Percentiles rank a stretch among this genome's conserved stretches.
phyloP scores from a whole-genome alignment of 2,888 invertebrate genomes.

The Cerastoderma edule region DNA sequence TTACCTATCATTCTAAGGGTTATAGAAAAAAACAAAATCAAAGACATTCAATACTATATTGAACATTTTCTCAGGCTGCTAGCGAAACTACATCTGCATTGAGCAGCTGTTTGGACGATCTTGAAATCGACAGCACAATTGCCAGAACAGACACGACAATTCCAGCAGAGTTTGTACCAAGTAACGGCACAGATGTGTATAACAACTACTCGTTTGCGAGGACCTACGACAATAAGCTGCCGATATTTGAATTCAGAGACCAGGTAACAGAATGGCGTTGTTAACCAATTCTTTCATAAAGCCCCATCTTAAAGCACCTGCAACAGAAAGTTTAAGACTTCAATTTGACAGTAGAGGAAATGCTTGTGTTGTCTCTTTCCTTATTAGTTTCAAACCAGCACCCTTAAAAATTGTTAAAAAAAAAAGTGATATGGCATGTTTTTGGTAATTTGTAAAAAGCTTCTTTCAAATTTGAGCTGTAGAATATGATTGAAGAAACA shows the following conservation, averaged over 20 bases:
- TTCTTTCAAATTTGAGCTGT: too few relatives aligned
- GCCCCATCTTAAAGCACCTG: not conserved
- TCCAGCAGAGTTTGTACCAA: slow-evolving; percentile 74
- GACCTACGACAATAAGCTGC: slow-evolving; percentile 71
- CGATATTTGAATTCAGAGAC: slow-evolving; percentile 74
- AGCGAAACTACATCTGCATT: slow-evolving; percentile 45
- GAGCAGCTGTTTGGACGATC: slow-evolving; percentile 64
- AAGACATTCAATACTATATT: too few relatives aligned
- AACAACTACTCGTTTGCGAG: slow-evolving; percentile 75
- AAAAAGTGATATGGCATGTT: not conserved
- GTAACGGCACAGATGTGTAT: slow-evolving; percentile 78
- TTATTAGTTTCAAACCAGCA: too few relatives aligned
- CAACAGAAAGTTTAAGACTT: not conserved
- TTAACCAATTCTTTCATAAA: not conserved
- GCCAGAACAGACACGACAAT: slow-evolving; percentile 60
- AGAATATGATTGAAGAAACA: too few relatives aligned
- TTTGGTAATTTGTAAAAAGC: too few relatives aligned
- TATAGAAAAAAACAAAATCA: too few relatives aligned
- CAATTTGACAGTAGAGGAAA: not conserved
- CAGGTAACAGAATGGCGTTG: slow-evolving; percentile 63
- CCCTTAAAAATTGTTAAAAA: not conserved
- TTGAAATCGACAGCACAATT: slow-evolving; percentile 75
- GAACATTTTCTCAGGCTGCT: slow-evolving; percentile 4
- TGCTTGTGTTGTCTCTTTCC: too few relatives aligned
- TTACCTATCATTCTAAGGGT: too few relatives aligned